Conservation (phyloP, 2,888 invertebrate genomes). For the Agonopterix subpropinquella region DNA sequence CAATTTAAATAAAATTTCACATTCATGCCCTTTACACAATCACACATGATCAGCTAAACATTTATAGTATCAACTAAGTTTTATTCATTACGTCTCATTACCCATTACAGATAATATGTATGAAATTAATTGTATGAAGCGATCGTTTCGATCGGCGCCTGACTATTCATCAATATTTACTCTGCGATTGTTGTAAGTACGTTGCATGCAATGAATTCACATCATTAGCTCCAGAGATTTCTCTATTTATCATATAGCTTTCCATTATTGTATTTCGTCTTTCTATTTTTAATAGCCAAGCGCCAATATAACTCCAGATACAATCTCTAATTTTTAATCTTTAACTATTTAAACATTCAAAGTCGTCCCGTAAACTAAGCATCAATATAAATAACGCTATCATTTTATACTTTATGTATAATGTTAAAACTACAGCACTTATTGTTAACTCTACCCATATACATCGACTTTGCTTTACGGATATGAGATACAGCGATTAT, state of each 20-base stretch:
- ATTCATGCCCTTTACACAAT: conserved; percentile 66
- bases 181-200: conserved; percentile 1
- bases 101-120: conserved; percentile 62
- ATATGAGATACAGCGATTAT: conserved; percentile 57
- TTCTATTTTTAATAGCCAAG: conserved; percentile 44
- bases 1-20: conserved; percentile 58
- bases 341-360: conserved; percentile 54
- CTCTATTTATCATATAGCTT: no score
- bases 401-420: conserved; percentile 62
- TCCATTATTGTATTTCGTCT: conserved; percentile 14
- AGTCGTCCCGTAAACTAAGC: conserved; percentile 66
- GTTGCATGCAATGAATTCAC: conserved; percentile 1
- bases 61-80: conserved; percentile 73
- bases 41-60: conserved; percentile 72
- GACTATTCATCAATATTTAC: conserved; percentile 36
- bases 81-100: conserved; percentile 60
- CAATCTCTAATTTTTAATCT: conserved; percentile 57
- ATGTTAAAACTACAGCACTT: conserved; percentile 64
- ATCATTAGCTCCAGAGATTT: neutral
- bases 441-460: conserved; percentile 47
- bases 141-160: conserved; percentile 49
- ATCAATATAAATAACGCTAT: conserved; percentile 70
- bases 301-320: conserved; percentile 54
- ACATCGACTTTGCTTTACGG: conserved; percentile 51
- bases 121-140: conserved; percentile 55